phyloP scores from a whole-genome alignment of 37 sponge, comb jelly and placozoan species.

The Lycopodina hypogea region DNA sequence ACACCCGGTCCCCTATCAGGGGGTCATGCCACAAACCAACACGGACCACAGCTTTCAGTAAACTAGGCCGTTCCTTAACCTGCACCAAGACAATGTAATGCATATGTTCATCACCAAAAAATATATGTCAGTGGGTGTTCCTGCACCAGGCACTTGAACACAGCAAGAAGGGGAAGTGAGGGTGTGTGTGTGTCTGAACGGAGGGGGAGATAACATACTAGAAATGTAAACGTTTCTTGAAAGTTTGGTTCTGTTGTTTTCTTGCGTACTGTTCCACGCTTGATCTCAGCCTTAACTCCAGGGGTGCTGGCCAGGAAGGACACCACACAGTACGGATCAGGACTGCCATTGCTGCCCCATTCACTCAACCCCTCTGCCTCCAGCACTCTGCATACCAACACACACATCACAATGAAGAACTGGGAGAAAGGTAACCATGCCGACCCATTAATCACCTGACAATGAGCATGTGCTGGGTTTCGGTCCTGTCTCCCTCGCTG shows the following conservation, averaged over 20 bases:
- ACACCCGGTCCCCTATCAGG: slow-evolving; percentile 33
- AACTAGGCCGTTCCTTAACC: neutral
- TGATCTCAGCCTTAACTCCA: slow-evolving; percentile 46
- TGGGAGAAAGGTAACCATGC: neutral
- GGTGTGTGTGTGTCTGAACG: no score
- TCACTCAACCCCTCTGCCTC: slow-evolving; percentile 38
- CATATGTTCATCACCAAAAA: neutral
- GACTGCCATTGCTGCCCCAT: slow-evolving; percentile 26
- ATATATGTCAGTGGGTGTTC: neutral
- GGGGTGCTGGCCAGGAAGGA: slow-evolving; percentile 11
- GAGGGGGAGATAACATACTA: slow-evolving; percentile 1
- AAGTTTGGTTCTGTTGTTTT: slow-evolving; percentile 55
- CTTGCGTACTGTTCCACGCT: slow-evolving; percentile 15
- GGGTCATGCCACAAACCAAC: slow-evolving; percentile 40
- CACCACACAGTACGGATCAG: slow-evolving; percentile 62
- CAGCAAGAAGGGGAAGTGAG: no score
- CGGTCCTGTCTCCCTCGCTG: neutral
- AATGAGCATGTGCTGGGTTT: neutral
- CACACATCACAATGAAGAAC: neutral
- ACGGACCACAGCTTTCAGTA: slow-evolving; percentile 21
- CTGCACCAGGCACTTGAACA: neutral
- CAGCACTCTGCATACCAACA: slow-evolving; percentile 20
- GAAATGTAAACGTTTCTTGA: slow-evolving; percentile 43
- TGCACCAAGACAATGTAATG: neutral
- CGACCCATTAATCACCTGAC: slow-evolving; percentile 6